Conservation (phyloP, 2,888 invertebrate genomes). For the Alsophila aescularia region DNA sequence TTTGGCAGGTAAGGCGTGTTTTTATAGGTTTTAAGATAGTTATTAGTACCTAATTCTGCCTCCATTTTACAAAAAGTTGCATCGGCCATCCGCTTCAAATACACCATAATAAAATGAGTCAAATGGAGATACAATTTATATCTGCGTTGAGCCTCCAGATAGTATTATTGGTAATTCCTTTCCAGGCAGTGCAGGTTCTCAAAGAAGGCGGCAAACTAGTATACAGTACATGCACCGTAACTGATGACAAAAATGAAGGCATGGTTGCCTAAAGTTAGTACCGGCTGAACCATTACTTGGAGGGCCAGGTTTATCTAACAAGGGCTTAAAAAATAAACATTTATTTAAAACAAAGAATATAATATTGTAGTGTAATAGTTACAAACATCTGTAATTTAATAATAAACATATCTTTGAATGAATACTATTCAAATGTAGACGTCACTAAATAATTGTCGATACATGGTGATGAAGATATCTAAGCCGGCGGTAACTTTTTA, state of each 20-base stretch:
- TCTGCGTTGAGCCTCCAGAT: too few relatives aligned
- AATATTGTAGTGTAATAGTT: too few relatives aligned
- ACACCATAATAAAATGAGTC: too few relatives aligned
- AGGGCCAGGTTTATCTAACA: conserved; percentile 84
- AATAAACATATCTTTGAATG: neutral
- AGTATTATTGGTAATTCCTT: conserved; percentile 9
- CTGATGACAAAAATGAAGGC: conserved; percentile 92
- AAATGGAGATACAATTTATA: too few relatives aligned
- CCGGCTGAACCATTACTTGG: conserved; percentile 85
- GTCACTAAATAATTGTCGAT: neutral
- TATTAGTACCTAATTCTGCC: too few relatives aligned
- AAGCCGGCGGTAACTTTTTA: too few relatives aligned
- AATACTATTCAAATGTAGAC: neutral
- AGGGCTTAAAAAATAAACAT: conserved; percentile 76
- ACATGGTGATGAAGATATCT: too few relatives aligned
- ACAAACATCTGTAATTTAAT: neutral
- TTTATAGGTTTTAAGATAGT: too few relatives aligned
- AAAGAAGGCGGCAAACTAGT: conserved; percentile 90
- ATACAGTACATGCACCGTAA: conserved; percentile 95
- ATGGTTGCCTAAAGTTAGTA: conserved; percentile 87
- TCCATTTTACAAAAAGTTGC: too few relatives aligned
- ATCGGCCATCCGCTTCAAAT: too few relatives aligned
- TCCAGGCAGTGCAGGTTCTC: conserved; percentile 89
- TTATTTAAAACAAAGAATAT: conserved; percentile 4
- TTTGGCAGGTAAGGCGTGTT: too few relatives aligned